Evolutionary conservation across 2,888 invertebrate genomes (phyloP).

Genomic region (Salpingus planirostris): DNA sequence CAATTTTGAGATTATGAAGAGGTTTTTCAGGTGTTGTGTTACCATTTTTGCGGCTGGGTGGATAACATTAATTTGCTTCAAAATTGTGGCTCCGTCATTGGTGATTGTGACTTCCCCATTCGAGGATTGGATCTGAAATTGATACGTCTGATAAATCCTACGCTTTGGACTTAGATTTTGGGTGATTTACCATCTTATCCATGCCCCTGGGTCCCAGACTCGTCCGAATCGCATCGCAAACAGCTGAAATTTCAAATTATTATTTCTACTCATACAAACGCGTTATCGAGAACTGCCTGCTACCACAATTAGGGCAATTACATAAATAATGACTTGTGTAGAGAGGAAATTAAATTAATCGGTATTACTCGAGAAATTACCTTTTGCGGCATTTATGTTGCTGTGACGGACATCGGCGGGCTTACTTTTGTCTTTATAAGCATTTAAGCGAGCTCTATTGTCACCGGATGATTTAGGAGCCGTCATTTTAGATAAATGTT

Average conservation of each 20-base stretch:
- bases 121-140: conserved; percentile 77
- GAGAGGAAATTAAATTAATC: no score
- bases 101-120: conserved; percentile 99
- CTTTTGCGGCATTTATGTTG: conserved; percentile 97
- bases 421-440: conserved; percentile 88
- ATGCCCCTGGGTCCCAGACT: conserved; percentile 97
- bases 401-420: conserved; percentile 89
- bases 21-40: conserved; percentile 20
- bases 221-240: conserved; percentile 97
- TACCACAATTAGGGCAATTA: no score
- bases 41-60: conserved; percentile 99
- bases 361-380: conserved; percentile 46
- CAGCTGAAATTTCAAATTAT: conserved; percentile 58
- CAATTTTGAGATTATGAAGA: conserved; percentile 1
- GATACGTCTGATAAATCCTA: not conserved
- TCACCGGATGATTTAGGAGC: conserved; percentile 42
- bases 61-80: conserved; percentile 97
- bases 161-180: conserved; percentile 1
- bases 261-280: not conserved
- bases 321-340: no score
- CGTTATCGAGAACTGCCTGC: no score
- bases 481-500: conserved; percentile 36
- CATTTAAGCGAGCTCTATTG: conserved; percentile 42
- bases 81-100: conserved; percentile 98
- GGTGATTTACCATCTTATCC: conserved; percentile 89